Evolutionary conservation across 2,888 invertebrate genomes (phyloP).

Genomic region (Chamaedrilus cognettii): DNA sequence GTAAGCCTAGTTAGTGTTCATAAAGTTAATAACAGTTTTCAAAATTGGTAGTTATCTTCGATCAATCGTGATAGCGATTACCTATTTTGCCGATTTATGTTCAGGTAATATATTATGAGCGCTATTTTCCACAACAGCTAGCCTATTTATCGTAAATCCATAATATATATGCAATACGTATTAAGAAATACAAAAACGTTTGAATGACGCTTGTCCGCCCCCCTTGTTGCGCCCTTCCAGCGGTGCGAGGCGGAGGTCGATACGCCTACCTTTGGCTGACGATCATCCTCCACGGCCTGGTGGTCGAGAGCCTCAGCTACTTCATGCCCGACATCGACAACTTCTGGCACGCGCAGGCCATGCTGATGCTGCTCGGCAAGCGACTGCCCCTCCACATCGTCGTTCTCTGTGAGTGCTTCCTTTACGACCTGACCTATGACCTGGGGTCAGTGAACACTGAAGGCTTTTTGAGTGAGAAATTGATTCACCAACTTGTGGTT

Average conservation of each 20-base stretch:
- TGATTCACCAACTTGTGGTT: neutral
- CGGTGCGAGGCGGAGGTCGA: slow-evolving; percentile 72
- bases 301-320: slow-evolving; percentile 73
- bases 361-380: slow-evolving; percentile 72
- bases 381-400: slow-evolving; percentile 75
- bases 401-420: slow-evolving; percentile 68
- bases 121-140: too few species aligned
- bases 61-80: too few species aligned
- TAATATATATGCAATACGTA: neutral
- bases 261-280: slow-evolving; percentile 76
- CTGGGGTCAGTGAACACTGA: too few species aligned
- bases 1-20: neutral
- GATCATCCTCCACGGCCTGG: slow-evolving; percentile 73
- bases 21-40: too few species aligned
- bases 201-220: neutral
- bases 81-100: too few species aligned
- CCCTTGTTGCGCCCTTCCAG: too few species aligned
- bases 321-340: slow-evolving; percentile 75
- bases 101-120: too few species aligned
- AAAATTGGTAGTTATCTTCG: too few species aligned
- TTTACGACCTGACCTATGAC: too few species aligned
- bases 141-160: too few species aligned
- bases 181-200: neutral
- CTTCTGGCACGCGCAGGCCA: slow-evolving; percentile 81
- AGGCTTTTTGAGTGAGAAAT: neutral